These are phyloP conservation scores for Loxodonta africana DNA, from an alignment of 2,113 vertebrate genomes.

Conservation along the genomic window DNA sequence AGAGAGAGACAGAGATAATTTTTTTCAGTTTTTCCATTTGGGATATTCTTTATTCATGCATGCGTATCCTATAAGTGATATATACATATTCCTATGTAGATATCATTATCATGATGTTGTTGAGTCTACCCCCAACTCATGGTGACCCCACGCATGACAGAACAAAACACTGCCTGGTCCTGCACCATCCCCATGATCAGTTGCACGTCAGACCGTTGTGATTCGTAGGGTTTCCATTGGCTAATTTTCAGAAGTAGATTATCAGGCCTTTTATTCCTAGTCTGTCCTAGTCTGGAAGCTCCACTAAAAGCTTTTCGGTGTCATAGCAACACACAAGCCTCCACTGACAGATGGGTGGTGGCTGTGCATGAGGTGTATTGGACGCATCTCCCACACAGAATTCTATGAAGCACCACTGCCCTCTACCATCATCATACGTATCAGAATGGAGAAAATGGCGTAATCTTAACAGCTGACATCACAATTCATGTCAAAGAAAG, in stretches of 20 bases:
- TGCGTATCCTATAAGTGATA: neutral
- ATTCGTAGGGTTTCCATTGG: neutral
- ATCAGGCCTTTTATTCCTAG: neutral
- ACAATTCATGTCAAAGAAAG: neutral
- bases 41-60: neutral
- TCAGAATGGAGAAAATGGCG: slow-evolving; percentile 16
- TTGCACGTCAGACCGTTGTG: neutral
- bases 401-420: neutral
- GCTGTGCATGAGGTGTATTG: neutral
- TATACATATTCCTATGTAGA: neutral
- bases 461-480: neutral
- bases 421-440: neutral
- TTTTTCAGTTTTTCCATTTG: slow-evolving; percentile 9
- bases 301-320: neutral
- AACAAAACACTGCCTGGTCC: neutral
- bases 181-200: neutral
- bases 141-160: neutral
- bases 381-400: neutral
- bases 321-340: neutral
- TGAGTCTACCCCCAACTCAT: neutral
- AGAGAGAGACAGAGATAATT: too few species aligned
- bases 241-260: neutral
- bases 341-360: neutral
- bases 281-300: neutral
- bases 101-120: neutral